Percentiles rank a stretch among this genome's conserved stretches.
These are phyloP conservation scores for Epiblema foenella DNA, from an alignment of 2,888 invertebrate genomes.

Conservation along the genomic window DNA sequence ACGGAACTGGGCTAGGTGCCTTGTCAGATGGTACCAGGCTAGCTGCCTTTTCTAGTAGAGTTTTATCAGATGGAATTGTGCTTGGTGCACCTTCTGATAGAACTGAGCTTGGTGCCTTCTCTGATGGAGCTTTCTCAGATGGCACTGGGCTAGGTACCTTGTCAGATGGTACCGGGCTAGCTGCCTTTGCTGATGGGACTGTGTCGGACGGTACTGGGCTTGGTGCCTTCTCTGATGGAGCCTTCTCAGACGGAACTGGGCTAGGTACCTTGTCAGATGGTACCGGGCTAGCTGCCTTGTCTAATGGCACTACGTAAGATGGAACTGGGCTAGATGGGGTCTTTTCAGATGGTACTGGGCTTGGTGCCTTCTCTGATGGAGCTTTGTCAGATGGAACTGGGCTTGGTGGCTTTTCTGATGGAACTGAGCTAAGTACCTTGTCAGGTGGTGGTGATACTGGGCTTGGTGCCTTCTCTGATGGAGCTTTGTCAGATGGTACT, in stretches of 20 bases:
- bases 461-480: slow-evolving; percentile 31
- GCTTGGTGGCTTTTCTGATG: not conserved
- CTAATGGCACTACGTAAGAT: not conserved
- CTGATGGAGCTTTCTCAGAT: slow-evolving; percentile 15
- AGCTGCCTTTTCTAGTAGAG: too few relatives aligned
- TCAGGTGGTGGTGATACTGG: slow-evolving; percentile 24
- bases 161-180: slow-evolving; percentile 24
- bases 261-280: slow-evolving; percentile 4
- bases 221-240: slow-evolving; percentile 27
- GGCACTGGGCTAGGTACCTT: slow-evolving; percentile 29
- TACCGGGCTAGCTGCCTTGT: not conserved
- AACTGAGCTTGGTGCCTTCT: not conserved
- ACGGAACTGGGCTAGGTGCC: slow-evolving; percentile 37
- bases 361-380: slow-evolving; percentile 1
- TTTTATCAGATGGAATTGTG: not conserved
- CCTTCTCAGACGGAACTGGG: not conserved
- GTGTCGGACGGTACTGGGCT: slow-evolving; percentile 43
- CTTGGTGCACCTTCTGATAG: slow-evolving; percentile 41
- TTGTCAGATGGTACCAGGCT: slow-evolving; percentile 33
- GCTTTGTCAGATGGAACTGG: not conserved
- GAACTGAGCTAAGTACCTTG: slow-evolving; percentile 19
- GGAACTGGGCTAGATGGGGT: not conserved
- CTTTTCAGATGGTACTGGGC: not conserved
- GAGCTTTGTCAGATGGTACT: not conserved
- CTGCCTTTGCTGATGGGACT: slow-evolving; percentile 31